Percentiles rank a stretch among this genome's conserved stretches.
Conservation (phyloP, 37 sponge, comb jelly and placozoan genomes). For the Bolinopsis microptera region DNA sequence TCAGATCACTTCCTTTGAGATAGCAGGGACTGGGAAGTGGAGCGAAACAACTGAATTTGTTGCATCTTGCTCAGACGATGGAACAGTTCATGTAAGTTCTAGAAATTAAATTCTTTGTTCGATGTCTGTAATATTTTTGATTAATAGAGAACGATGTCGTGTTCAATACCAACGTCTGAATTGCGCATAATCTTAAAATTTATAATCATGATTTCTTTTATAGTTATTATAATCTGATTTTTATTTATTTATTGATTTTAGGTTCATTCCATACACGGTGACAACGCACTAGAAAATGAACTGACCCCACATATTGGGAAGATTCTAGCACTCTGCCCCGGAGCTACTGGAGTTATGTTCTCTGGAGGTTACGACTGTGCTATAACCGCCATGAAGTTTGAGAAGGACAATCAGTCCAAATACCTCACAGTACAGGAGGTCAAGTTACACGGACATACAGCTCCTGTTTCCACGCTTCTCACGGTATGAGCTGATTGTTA, state of each 20-base stretch:
- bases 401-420: not conserved
- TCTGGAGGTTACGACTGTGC: constrained; percentile 43
- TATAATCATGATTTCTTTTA: no score
- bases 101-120: not conserved
- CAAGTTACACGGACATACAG: constrained; percentile 29
- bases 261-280: not conserved
- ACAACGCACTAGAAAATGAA: not conserved
- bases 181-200: no score
- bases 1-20: not conserved
- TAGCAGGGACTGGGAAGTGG: constrained; percentile 74
- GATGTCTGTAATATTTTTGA: not conserved
- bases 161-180: no score
- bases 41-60: constrained; percentile 54
- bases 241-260: not conserved
- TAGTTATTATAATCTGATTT: no score
- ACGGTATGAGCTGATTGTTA: no score
- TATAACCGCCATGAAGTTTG: constrained; percentile 19
- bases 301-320: constrained; percentile 36
- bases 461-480: constrained; percentile 44
- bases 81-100: constrained; percentile 69
- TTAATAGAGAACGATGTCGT: no score
- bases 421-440: not conserved
- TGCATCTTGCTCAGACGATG: constrained; percentile 84
- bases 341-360: not conserved
- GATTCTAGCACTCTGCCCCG: not conserved